Conservation (phyloP, 1,140 invertebrate species). For the Solen grandis region DNA sequence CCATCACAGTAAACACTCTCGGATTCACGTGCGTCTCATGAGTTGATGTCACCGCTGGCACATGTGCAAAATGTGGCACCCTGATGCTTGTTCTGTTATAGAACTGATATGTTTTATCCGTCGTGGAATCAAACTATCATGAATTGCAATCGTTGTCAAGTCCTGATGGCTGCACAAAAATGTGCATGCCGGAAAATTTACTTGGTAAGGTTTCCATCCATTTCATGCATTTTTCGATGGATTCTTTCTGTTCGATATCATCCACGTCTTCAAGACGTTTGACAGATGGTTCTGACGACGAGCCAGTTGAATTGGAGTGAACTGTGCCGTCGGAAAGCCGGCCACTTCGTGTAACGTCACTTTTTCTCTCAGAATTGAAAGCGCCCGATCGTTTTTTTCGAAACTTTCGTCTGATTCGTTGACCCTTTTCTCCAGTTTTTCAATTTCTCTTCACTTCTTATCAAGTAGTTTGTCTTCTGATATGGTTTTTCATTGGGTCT, state of each 20-base stretch:
- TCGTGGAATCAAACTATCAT: no score
- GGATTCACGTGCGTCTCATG: no score
- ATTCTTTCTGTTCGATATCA: slow-evolving; percentile 60
- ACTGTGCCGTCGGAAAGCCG: slow-evolving; percentile 58
- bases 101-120: no score
- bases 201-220: slow-evolving; percentile 67
- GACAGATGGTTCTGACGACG: slow-evolving; percentile 36
- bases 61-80: no score
- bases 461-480: slow-evolving; percentile 62
- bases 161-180: slow-evolving; percentile 45
- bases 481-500: neutral
- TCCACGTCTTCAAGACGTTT: slow-evolving; percentile 48
- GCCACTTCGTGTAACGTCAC: slow-evolving; percentile 63
- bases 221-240: slow-evolving; percentile 63
- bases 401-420: slow-evolving; percentile 31
- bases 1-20: no score
- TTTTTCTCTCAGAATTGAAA: slow-evolving; percentile 60
- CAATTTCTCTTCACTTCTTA: slow-evolving; percentile 59
- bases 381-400: slow-evolving; percentile 40
- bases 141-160: neutral
- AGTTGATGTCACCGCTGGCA: no score
- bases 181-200: slow-evolving; percentile 69
- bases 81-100: no score
- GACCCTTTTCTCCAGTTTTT: slow-evolving; percentile 64
- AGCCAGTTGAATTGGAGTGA: slow-evolving; percentile 43